Evolutionary conservation across 2,797 vertebrate species (phyloP).

Genomic region (Danio albolineatus): DNA sequence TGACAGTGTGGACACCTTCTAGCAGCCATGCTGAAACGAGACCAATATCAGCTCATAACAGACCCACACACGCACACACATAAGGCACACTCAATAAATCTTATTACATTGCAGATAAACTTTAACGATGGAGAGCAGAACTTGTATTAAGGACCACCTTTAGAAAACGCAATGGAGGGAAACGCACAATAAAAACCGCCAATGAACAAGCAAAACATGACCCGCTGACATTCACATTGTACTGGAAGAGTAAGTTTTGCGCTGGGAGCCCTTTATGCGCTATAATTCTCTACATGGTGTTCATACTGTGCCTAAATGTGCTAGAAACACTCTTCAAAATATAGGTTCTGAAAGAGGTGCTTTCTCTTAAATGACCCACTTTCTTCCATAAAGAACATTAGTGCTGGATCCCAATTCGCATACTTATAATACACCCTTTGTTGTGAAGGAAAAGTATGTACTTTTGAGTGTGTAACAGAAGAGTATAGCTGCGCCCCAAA

Average conservation of each 20-base stretch:
- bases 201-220: slow-evolving; percentile 5
- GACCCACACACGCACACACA: slow-evolving; percentile 26
- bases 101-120: slow-evolving; percentile 30
- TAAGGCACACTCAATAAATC: slow-evolving; percentile 34
- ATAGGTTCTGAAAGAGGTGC: too few relatives aligned
- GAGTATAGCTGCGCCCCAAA: too few relatives aligned
- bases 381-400: too few relatives aligned
- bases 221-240: background rate
- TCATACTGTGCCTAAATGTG: too few relatives aligned
- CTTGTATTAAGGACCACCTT: slow-evolving; percentile 18
- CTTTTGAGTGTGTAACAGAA: too few relatives aligned
- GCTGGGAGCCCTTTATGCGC: background rate
- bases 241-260: background rate
- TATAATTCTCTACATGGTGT: slow-evolving; percentile 1
- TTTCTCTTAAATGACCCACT: too few relatives aligned
- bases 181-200: background rate
- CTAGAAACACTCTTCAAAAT: too few relatives aligned
- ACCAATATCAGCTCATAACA: slow-evolving; percentile 44
- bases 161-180: background rate
- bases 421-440: too few relatives aligned
- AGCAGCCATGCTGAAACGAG: slow-evolving; percentile 32
- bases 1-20: slow-evolving; percentile 39
- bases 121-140: slow-evolving; percentile 22
- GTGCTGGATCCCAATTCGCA: too few relatives aligned
- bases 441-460: too few relatives aligned